phyloP scores from a whole-genome alignment of 1,140 invertebrate genomes.

The Phocides pigmalion region DNA sequence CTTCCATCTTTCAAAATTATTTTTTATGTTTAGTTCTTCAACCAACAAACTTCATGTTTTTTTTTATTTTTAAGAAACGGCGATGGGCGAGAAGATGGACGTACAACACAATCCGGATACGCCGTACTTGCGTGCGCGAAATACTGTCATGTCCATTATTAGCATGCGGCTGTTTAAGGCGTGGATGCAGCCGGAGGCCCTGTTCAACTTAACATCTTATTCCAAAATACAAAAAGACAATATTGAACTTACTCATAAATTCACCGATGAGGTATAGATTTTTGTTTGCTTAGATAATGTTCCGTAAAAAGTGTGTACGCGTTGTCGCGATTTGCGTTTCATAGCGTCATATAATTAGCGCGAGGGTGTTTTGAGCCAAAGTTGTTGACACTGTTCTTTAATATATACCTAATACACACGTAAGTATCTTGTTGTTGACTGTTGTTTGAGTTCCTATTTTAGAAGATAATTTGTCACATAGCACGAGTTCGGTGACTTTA shows the following conservation, averaged over 20 bases:
- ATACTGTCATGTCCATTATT: slow-evolving; percentile 66
- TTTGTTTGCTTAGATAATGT: slow-evolving; percentile 17
- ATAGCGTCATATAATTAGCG: too few relatives aligned
- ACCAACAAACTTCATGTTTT: too few relatives aligned
- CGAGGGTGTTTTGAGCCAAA: too few relatives aligned
- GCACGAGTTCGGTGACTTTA: too few relatives aligned
- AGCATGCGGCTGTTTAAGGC: slow-evolving; percentile 68
- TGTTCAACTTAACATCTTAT: slow-evolving; percentile 63
- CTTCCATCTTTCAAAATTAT: too few relatives aligned
- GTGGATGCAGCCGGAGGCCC: slow-evolving; percentile 64
- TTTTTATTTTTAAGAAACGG: slow-evolving; percentile 51
- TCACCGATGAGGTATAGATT: slow-evolving; percentile 61
- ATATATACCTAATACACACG: too few relatives aligned
- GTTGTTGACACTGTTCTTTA: too few relatives aligned
- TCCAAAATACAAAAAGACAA: slow-evolving; percentile 58
- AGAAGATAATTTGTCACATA: too few relatives aligned
- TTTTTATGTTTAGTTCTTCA: too few relatives aligned
- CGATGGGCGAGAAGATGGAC: slow-evolving; percentile 72
- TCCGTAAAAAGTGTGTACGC: not conserved
- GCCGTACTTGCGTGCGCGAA: slow-evolving; percentile 62
- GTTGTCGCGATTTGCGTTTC: too few relatives aligned
- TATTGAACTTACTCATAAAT: slow-evolving; percentile 65
- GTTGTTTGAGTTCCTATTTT: too few relatives aligned
- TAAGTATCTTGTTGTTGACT: too few relatives aligned
- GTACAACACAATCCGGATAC: slow-evolving; percentile 66